Base-by-base conservation (phyloP, 2,888 invertebrate species). In the Tipula lateralis region DNA sequence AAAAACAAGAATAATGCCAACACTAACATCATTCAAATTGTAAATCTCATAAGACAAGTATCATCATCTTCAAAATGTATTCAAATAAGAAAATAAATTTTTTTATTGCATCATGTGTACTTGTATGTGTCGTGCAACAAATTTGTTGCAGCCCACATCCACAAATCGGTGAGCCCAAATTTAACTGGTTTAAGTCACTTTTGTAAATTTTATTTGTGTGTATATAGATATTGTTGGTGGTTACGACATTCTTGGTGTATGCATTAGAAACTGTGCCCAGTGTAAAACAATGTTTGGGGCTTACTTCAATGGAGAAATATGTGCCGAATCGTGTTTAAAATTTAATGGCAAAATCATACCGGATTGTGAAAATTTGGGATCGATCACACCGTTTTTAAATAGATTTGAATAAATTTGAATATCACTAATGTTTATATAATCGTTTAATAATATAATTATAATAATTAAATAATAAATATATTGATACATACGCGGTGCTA, bases 301-400 rank as follows among this genome's bases (percentile, higher is more conserved):
- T 2, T 82, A 82, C 16, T 82, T 82, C 30, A 82, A 82, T 30
- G 82, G 82, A 3, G 30, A 29, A 24, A 30, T 82, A 16, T 82
- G 82, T 30, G 82, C 82, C 1, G 82, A 82, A 16, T 82, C 82
- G n/a, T 82, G 82, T 82, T 7, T 82, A 16, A 32, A 82, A 82
- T 82, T 82, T 29, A 82, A 32, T 30, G 82, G 82, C 1, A 82
- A 82, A 82, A 30, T 82, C n/a, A 82, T 82, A 30, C 82, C 82
- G 16, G 82, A 82, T 30, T 82, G 82, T 82, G 82, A 82, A 30
- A 30, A 82, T 82, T 30, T 82, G n/a, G 82, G 30, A 30, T 82
- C 82, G 4, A 82, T 82, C 16, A 32, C 30, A 9, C 82, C 82
- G 30, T 82, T 30, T 82, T 82, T 82, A 82, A 30, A 82, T 82